Evolutionary conservation across 53 echinoderm and acorn worm species (phyloP), one percentile per base, ranked within the genome.

Genomic region (Paracentrotus lividus): DNA sequence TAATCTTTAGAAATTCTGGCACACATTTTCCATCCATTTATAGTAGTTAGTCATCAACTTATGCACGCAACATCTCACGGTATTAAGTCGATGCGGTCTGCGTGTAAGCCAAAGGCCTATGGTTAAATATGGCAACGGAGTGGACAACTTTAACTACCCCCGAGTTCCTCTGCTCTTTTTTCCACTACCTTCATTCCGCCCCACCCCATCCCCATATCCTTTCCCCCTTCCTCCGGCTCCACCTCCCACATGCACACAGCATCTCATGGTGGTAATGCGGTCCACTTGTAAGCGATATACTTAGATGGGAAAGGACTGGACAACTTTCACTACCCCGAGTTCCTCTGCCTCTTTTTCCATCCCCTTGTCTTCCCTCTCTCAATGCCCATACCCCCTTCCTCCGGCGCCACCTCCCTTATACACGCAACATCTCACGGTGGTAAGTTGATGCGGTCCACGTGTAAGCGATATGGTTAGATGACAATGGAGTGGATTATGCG

Each of bases 391-490:
- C 67, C 27, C 67, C 27, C 10, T 26, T 64, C 64, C 64, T 24
- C 42, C 44, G 5, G 12, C 42, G 47, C 44, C 81, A 26, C 81
- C 81, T 78, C 44, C 8, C 15, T 42, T 78, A 78, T 78, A 44
- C n/a, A 16, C 36, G 34, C 45, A 3, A 36, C 5, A 36, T 69
- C 38, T 7, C 45, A 44, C 44, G 81, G 23, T 26, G 4, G 44
- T n/a, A 78, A 78, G 44, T n/a, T 47, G 81, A 78, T 12, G 43
- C 81, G 81, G 81, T 43, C 81, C 45, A 45, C 81, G 44, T 78
- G 81, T 78, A 78, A 78, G 81, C 81, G 81, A 78, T 78, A 78
- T 24, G 81, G 81, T 78, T 8, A n/a, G n/a, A 45, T 78, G 81
- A 78, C 81, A 78, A 45, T 47, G 81, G 26, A 10, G 47, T 4